Conservation (phyloP, 2,113 vertebrate genomes). For the Vicugna pacos region DNA sequence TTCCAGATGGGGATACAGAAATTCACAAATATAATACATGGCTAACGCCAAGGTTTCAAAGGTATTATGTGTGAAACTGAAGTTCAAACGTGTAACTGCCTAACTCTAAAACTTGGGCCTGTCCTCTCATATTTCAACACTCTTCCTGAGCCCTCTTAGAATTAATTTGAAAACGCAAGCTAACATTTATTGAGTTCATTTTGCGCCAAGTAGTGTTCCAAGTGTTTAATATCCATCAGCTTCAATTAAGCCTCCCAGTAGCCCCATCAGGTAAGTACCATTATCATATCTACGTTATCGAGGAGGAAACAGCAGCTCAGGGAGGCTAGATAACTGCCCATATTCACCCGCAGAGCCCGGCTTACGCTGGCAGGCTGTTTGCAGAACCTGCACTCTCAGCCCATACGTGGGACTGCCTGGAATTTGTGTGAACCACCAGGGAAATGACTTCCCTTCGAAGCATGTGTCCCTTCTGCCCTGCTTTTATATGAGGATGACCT, state of each 20-base stretch:
- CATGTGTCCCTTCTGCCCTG: neutral
- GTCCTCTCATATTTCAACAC: neutral
- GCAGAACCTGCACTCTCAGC: neutral
- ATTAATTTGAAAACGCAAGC: conserved; percentile 23
- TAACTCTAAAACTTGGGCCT: neutral
- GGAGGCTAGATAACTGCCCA: neutral
- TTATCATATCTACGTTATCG: neutral
- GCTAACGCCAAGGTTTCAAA: neutral
- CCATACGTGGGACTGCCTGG: neutral
- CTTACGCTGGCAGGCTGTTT: neutral
- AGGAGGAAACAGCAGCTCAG: neutral
- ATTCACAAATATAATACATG: neutral
- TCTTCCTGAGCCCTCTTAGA: conserved; percentile 1
- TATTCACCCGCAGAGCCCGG: neutral
- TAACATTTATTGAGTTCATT: neutral
- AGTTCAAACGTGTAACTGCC: neutral
- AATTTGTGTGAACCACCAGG: neutral
- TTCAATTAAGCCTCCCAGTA: neutral
- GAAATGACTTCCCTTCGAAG: neutral
- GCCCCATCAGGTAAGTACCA: neutral
- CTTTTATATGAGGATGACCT: neutral
- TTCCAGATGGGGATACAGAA: neutral
- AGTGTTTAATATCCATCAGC: neutral
- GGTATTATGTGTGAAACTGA: neutral
- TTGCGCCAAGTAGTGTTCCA: neutral